phyloP scores from a whole-genome alignment of 37 sponge, comb jelly and placozoan genomes.

The Agelas oroides region DNA sequence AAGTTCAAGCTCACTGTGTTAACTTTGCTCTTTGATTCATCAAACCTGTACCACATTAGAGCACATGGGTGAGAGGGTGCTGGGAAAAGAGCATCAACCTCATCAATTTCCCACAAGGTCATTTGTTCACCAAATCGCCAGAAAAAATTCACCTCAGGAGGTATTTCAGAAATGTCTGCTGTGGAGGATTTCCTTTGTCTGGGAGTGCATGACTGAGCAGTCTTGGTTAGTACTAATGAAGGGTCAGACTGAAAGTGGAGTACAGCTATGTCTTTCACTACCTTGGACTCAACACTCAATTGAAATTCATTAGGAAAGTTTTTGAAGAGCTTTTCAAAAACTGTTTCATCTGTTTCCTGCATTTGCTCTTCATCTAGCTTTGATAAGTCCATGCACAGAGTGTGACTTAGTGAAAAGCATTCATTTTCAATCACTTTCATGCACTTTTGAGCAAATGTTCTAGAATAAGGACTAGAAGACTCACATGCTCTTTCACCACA shows the following conservation, averaged over 20 bases:
- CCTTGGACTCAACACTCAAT: background rate
- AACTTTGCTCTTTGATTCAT: background rate
- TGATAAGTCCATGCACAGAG: no score
- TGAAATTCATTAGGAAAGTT: background rate
- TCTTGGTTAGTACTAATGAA: no score
- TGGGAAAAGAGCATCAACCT: conserved; percentile 3
- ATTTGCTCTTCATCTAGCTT: no score
- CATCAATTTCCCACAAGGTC: conserved; percentile 12
- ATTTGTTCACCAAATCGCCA: conserved; percentile 46
- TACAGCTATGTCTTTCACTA: background rate
- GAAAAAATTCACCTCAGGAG: background rate
- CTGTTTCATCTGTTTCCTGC: background rate
- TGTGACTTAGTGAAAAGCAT: background rate
- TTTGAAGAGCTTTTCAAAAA: background rate
- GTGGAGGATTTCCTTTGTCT: no score
- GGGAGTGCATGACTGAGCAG: no score
- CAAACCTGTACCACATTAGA: conserved; percentile 14
- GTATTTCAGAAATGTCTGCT: background rate
- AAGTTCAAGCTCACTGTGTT: background rate
- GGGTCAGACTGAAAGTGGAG: background rate
- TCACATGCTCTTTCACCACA: conserved; percentile 15
- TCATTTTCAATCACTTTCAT: background rate
- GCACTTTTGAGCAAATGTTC: background rate
- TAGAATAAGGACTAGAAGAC: background rate
- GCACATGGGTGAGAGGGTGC: conserved; percentile 23